phyloP scores from a whole-genome alignment of 2,797 vertebrate genomes.

The Dendrocincla fuliginosa region DNA sequence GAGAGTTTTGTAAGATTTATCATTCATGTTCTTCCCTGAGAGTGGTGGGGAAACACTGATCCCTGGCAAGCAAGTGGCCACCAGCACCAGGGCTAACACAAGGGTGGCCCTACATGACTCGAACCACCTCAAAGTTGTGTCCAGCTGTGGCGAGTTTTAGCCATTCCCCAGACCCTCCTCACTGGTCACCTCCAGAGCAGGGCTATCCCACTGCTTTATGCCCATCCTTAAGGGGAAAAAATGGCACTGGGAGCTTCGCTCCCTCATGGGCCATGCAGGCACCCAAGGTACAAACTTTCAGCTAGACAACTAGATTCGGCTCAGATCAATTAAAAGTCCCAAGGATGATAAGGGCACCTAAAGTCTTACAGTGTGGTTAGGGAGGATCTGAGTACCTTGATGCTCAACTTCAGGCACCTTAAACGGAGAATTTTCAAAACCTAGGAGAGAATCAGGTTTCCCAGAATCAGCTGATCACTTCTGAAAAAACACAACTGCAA shows the following conservation, averaged over 20 bases:
- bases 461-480: neutral
- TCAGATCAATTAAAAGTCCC: neutral
- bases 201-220: rapidly evolving
- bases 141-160: rapidly evolving
- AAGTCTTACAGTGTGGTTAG: neutral
- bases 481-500: neutral
- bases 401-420: neutral
- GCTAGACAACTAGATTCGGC: neutral
- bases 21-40: neutral
- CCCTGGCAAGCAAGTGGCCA: neutral
- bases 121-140: neutral
- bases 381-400: neutral
- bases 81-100: rapidly evolving
- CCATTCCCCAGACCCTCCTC: neutral
- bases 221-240: neutral
- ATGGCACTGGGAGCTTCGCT: rapidly evolving
- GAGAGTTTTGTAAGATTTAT: neutral
- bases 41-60: neutral
- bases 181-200: neutral
- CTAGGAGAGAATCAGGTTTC: neutral
- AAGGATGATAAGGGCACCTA: neutral
- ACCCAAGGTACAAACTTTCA: neutral
- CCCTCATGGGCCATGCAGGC: rapidly evolving
- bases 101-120: neutral
- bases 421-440: neutral